Conservation (phyloP, 2,113 vertebrate species). For the Nycticryphes semicollaris region DNA sequence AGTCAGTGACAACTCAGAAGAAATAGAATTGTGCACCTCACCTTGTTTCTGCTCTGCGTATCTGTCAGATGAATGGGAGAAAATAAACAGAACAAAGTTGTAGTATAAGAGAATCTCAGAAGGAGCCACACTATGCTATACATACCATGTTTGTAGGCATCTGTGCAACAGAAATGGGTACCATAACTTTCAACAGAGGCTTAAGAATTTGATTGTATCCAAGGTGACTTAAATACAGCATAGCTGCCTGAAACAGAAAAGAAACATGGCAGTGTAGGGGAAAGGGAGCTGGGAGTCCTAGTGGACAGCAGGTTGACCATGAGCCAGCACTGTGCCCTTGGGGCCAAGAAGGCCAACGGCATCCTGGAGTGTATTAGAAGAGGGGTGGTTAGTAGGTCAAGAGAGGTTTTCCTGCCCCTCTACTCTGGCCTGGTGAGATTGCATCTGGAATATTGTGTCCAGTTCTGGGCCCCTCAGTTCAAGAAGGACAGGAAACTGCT, state of each 20-base stretch:
- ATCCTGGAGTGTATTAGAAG: too few relatives aligned
- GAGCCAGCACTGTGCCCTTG: too few relatives aligned
- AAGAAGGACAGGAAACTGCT: too few relatives aligned
- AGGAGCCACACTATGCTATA: background rate
- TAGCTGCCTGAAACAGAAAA: background rate
- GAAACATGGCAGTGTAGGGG: background rate
- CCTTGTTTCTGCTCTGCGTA: background rate
- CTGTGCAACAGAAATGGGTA: background rate
- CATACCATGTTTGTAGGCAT: background rate
- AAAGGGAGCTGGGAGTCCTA: too few relatives aligned
- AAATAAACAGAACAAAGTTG: background rate
- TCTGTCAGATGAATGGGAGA: background rate
- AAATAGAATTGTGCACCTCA: rapidly evolving
- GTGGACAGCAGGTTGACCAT: too few relatives aligned
- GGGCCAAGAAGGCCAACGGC: too few relatives aligned
- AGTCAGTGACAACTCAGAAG: background rate
- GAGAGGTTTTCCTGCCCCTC: too few relatives aligned
- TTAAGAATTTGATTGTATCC: background rate
- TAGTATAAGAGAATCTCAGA: background rate
- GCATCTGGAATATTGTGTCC: too few relatives aligned
- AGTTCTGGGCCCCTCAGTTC: too few relatives aligned
- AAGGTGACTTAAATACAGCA: background rate
- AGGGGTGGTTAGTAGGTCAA: too few relatives aligned
- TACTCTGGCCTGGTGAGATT: too few relatives aligned
- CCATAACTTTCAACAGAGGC: rapidly evolving